A percentile compares a stretch with the other conserved stretches of the same genome.
phyloP scores from a whole-genome alignment of 1,140 invertebrate genomes.

The Temnothorax longispinosus region DNA sequence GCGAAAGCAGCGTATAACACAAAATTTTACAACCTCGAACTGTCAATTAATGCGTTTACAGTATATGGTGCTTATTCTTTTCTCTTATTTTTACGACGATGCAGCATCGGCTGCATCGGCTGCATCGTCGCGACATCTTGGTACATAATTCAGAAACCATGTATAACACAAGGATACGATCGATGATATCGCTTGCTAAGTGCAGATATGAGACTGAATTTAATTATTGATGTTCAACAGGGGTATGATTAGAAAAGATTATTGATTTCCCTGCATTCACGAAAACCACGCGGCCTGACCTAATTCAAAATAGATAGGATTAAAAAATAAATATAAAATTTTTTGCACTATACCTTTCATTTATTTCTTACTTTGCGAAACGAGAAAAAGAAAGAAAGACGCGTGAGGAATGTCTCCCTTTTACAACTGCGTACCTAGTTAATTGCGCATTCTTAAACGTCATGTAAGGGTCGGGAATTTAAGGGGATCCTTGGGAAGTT shows the following conservation, averaged over 20 bases:
- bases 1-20: background rate
- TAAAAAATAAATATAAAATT: background rate
- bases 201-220: background rate
- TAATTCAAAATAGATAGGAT: background rate
- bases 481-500: conserved; percentile 78
- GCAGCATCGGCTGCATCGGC: background rate
- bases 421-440: conserved; percentile 8
- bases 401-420: background rate
- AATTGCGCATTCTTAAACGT: conserved; percentile 55
- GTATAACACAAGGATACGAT: conserved; percentile 15
- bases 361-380: background rate
- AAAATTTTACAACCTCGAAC: background rate
- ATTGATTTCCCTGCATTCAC: background rate
- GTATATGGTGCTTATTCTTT: background rate
- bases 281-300: background rate
- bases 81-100: background rate
- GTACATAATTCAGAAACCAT: background rate
- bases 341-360: background rate
- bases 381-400: background rate
- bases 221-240: conserved; percentile 8
- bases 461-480: conserved; percentile 61
- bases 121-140: conserved; percentile 58
- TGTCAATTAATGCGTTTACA: conserved; percentile 2
- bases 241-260: background rate
- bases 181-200: conserved; percentile 26